Conservation (phyloP, 2,797 vertebrate genomes). For the Poeciliopsis infans region DNA sequence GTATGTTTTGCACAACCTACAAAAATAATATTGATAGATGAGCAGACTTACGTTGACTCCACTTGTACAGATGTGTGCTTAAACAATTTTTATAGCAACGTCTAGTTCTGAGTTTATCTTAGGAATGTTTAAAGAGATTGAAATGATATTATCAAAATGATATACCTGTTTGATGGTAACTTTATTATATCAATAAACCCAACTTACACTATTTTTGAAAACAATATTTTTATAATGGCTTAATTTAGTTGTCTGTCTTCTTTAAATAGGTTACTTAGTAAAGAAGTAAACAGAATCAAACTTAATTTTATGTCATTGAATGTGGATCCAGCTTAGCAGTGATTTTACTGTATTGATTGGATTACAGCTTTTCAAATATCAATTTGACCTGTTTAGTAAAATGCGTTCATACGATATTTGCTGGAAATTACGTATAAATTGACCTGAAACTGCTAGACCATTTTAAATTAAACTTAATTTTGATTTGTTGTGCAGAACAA, state of each 20-base stretch:
- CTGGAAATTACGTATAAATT: background rate
- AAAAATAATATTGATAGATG: conserved; percentile 1
- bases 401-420: background rate
- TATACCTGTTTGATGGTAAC: background rate
- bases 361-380: background rate
- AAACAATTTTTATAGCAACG: background rate
- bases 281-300: no score
- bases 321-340: background rate
- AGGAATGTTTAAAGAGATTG: background rate
- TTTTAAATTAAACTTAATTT: background rate
- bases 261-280: background rate
- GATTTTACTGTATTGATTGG: background rate
- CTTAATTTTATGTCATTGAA: background rate
- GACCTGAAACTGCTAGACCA: background rate
- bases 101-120: background rate
- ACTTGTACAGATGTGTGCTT: conserved; percentile 10
- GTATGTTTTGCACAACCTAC: background rate
- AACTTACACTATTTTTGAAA: background rate
- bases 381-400: background rate
- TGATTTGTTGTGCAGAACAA: background rate
- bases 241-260: background rate
- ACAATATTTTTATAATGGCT: background rate
- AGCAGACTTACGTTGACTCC: background rate
- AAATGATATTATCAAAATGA: background rate
- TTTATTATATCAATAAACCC: background rate